Conservation (phyloP, 2,797 vertebrate species). For the Cichlasoma orientale region DNA sequence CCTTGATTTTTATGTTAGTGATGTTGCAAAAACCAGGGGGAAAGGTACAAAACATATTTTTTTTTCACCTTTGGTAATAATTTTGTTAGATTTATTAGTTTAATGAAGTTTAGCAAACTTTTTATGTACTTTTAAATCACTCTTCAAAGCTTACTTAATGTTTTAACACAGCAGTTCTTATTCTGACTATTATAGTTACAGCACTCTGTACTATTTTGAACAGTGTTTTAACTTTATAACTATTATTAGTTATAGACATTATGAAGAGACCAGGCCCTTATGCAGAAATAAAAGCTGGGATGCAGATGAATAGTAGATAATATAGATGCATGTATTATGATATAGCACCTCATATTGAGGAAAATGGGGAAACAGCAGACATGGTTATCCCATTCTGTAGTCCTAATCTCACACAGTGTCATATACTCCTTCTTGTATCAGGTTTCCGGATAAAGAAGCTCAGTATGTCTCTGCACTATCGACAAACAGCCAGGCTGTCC, state of each 20-base stretch:
- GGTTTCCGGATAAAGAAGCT: not conserved
- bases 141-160: not conserved
- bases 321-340: not conserved
- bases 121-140: not conserved
- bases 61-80: not conserved
- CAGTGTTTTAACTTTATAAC: not conserved
- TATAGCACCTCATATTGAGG: not conserved
- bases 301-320: not conserved
- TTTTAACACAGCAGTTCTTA: not conserved
- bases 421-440: not conserved
- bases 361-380: not conserved
- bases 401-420: not conserved
- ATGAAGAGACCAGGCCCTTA: not conserved
- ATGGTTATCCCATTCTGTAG: not conserved
- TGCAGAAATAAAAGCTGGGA: not conserved
- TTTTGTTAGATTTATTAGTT: not conserved
- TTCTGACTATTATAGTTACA: not conserved
- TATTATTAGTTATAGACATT: not conserved
- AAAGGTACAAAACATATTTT: not conserved
- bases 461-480: not conserved
- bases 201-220: not conserved
- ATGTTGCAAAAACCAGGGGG: not conserved
- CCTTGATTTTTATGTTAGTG: not conserved
- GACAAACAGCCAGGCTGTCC: not conserved
- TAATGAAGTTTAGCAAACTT: not conserved